phyloP scores from a whole-genome alignment of 1,140 invertebrate species.

The Bactericera cockerelli region DNA sequence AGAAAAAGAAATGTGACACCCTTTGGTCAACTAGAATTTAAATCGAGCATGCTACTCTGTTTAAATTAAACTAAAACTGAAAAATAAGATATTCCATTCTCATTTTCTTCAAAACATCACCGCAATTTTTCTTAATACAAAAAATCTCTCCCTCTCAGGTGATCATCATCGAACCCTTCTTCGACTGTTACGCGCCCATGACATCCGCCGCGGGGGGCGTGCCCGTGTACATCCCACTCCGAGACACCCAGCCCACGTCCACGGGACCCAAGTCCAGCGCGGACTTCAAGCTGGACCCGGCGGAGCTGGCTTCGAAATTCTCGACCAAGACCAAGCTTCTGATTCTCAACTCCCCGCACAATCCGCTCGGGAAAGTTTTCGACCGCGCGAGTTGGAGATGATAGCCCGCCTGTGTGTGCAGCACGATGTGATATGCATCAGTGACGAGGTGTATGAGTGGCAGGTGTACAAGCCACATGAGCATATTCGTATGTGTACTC shows the following conservation, averaged over 20 bases:
- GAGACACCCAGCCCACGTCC: slow-evolving; percentile 44
- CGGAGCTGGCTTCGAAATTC: slow-evolving; percentile 71
- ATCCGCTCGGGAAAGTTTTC: slow-evolving; percentile 88
- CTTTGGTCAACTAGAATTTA: no score
- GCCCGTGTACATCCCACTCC: slow-evolving; percentile 73
- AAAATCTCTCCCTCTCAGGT: no score
- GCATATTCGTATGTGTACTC: slow-evolving; percentile 80
- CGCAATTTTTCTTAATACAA: no score
- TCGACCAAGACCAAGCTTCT: slow-evolving; percentile 85
- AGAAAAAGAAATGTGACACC: no score
- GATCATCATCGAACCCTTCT: slow-evolving; percentile 96
- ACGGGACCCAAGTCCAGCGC: slow-evolving; percentile 24
- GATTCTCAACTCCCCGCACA: slow-evolving; percentile 91
- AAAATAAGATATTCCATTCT: no score
- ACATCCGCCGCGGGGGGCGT: slow-evolving; percentile 71
- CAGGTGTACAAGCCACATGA: slow-evolving; percentile 72
- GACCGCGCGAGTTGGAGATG: slow-evolving; percentile 46
- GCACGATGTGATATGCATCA: slow-evolving; percentile 77
- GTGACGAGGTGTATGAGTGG: slow-evolving; percentile 99
- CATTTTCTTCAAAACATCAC: no score
- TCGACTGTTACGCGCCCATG: slow-evolving; percentile 96
- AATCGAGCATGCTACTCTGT: no score
- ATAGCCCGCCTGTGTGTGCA: slow-evolving; percentile 82
- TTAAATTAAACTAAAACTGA: no score
- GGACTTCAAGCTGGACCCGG: slow-evolving; percentile 78